Base-by-base conservation (phyloP, 2,888 invertebrate species). In the Vanessa cardui region DNA sequence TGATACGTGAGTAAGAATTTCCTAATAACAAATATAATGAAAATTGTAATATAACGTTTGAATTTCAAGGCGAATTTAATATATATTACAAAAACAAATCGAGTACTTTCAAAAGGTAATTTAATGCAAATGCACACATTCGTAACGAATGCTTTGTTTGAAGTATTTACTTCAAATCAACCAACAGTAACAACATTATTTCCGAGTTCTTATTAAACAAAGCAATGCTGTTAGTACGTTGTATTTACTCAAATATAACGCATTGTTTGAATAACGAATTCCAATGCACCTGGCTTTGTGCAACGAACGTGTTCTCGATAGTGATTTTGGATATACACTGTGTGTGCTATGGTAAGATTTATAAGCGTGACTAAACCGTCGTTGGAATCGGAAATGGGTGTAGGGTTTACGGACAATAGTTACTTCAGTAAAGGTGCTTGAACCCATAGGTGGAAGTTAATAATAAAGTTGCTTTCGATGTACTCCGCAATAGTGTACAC, bases 241-340 rank as follows among this genome's bases (percentile, higher is more conserved):
- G 76, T 76, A 74, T 77, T 72, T 74, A 74, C 75, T 76, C 73
- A 68, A 73, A 69, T 75, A 77, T 77, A 74, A 76, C 72, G 77
- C 78, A 83, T 84, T 89, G 87, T 89, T 88, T 85, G 76, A 79
- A 81, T 79, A 77, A 81, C 75, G 78, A 81, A 88, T 88, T 82
- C 84, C 81, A 76, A 72, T 73, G 74, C 79, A 75, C 78, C 76
- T 79, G 76, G 73, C 76, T 80, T 81, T 79, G 74, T 78, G 79
- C 78, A 81, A 62, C 52, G 70, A 69, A 72, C 72, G 65, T 68
- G 72, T 73, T 74, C 71, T 66, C 71, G 70, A 74, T 75, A 75
- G 75, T 77, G 78, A 71, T 79, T 77, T 78, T 77, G 78, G 73
- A 72, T 80, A 80, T 83, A 82, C 80, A 80, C 74, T 80, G 73